Evolutionary conservation across 23 tunicate species (phyloP), one percentile per base, ranked within the genome.

Genomic region (Halocynthia roretzi): DNA sequence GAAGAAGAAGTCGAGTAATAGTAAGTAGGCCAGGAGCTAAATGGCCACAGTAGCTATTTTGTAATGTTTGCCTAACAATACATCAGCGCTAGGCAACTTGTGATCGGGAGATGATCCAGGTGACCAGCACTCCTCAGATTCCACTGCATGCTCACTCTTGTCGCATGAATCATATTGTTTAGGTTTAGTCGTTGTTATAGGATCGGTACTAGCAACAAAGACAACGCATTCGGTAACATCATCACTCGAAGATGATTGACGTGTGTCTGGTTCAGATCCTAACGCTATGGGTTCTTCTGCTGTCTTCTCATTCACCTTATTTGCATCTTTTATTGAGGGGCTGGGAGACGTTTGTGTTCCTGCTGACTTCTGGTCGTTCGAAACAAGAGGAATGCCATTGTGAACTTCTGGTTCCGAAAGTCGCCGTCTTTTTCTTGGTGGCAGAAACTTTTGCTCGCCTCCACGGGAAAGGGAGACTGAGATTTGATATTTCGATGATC

Each of bases 71-170:
- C 87, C 87, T 56, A 88, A 73, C 14, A 88, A 71, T 10, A 88
- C 95, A 52, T 88, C 62, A 23, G 95, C 87, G 65, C 95, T 88
- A 7, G 95, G 95, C 62, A 88, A 76, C 65, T 74, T 74, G 64
- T 44, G 19, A 54, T 65, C 19, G 5, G 70, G 19, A 20, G 70
- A 65, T 48, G 70, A 8, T 48, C 5, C 70, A 65, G 19, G 19
- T 15, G 70, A 15, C 31, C 31, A 48, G 10, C 19, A 8, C 19
- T 65, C 70, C 15, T 65, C 19, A 5, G 22, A 8, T 65, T 11
- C 70, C 31, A 48, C 17, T 65, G 15, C 48, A 20, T 65, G 0
- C 15, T 31, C 44, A 31, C 44, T 31, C 44, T 31, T 31, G 44
- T 31, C 44, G 44, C 44, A 31, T 31, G 44, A 31, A 0, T 31